These are phyloP conservation scores for Ernsta delagoae DNA, from an alignment of 2,888 invertebrate species.

Conservation along the genomic window DNA sequence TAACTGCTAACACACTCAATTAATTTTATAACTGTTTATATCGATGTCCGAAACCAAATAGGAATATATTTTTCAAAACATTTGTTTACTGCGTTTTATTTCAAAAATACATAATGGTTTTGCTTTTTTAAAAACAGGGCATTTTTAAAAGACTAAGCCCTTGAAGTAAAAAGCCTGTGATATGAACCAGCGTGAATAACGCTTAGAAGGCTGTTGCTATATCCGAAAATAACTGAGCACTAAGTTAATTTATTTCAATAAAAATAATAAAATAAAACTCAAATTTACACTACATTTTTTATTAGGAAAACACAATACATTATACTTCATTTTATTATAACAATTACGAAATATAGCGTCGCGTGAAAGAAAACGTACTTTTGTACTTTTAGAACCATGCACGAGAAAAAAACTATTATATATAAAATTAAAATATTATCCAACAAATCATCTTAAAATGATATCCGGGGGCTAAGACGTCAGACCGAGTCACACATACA, in stretches of 20 bases:
- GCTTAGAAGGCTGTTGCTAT: no score
- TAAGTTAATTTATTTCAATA: not conserved
- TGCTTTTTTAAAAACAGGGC: not conserved
- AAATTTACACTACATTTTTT: conserved; percentile 71
- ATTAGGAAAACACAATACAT: conserved; percentile 83
- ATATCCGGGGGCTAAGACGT: conserved; percentile 5
- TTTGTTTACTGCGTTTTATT: not conserved
- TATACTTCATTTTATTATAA: conserved; percentile 75
- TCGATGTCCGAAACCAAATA: conserved; percentile 34
- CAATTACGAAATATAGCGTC: conserved; percentile 71
- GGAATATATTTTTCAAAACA: conserved; percentile 32
- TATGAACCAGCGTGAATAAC: no score
- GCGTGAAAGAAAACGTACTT: conserved; percentile 64
- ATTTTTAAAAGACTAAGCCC: no score
- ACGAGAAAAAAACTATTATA: conserved; percentile 54
- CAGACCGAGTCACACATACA: conserved; percentile 16
- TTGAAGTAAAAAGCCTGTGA: no score
- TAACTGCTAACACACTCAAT: conserved; percentile 11
- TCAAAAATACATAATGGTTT: not conserved
- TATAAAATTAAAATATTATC: conserved; percentile 65
- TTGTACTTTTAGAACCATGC: conserved; percentile 72
- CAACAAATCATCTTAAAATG: conserved; percentile 48
- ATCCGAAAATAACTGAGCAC: no score
- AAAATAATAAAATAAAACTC: conserved; percentile 58
- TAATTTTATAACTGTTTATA: conserved; percentile 31